A percentile compares a stretch with the other conserved stretches of the same genome.
phyloP scores from a whole-genome alignment of 2,888 invertebrate species.

The Tuberolachnus salignus region DNA sequence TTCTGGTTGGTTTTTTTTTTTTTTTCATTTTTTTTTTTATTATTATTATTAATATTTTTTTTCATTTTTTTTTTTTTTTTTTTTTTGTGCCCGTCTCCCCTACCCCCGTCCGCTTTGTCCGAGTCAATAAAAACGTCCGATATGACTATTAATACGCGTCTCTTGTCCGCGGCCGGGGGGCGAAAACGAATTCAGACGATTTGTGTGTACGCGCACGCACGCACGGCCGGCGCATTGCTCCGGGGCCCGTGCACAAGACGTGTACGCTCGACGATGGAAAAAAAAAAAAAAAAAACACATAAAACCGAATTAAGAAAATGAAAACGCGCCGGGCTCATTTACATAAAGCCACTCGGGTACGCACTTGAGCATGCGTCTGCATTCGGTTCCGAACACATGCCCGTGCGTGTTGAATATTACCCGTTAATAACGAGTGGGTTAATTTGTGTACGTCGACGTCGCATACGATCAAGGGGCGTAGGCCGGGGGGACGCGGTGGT shows the following conservation, averaged over 20 bases:
- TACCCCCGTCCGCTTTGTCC: conserved; percentile 30
- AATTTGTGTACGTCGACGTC: too few relatives aligned
- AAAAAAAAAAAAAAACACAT: conserved; percentile 42
- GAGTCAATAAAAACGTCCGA: conserved; percentile 51
- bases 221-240: conserved; percentile 6
- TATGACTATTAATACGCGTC: conserved; percentile 50
- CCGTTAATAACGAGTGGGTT: too few relatives aligned
- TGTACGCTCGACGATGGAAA: conserved; percentile 43
- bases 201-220: neutral
- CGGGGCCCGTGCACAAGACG: conserved; percentile 1
- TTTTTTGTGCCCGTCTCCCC: neutral
- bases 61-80: neutral
- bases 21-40: neutral
- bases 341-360: conserved; percentile 46
- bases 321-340: conserved; percentile 42
- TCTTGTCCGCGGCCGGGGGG: conserved; percentile 20
- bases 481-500: too few relatives aligned
- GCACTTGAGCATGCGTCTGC: neutral
- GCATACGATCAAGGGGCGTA: too few relatives aligned
- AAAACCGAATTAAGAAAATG: conserved; percentile 41
- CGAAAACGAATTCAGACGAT: conserved; percentile 37
- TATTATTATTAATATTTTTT: too few relatives aligned
- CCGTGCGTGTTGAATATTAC: too few relatives aligned
- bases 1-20: neutral
- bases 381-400: too few relatives aligned